phyloP scores from a whole-genome alignment of 1,140 invertebrate species.

The Dolichoris vasculosae region DNA sequence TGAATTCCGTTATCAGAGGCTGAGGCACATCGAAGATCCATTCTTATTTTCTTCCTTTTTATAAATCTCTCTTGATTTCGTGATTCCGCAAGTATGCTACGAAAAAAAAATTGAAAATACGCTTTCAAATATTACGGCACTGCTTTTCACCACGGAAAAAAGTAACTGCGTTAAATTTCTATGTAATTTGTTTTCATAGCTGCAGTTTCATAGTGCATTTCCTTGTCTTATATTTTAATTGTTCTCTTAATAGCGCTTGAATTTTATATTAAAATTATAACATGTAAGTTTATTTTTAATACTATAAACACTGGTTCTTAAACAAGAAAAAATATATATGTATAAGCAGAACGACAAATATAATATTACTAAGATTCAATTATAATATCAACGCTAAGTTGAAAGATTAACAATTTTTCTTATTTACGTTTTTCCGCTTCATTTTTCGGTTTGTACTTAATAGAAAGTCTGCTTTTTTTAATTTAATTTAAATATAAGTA shows the following conservation, averaged over 20 bases:
- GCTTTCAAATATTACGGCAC: background rate
- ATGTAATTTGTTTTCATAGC: background rate
- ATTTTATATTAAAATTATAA: background rate
- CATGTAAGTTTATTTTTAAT: background rate
- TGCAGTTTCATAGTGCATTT: background rate
- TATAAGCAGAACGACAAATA: background rate
- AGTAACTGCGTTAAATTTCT: background rate
- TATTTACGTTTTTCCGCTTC: no score
- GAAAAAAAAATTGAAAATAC: background rate
- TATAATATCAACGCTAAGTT: background rate
- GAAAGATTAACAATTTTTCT: background rate
- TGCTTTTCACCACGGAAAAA: background rate
- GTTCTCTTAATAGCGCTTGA: background rate
- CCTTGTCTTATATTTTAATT: slow-evolving; percentile 12
- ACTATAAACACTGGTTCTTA: background rate
- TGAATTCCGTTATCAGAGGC: slow-evolving; percentile 31
- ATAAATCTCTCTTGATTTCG: background rate
- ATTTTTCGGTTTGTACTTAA: background rate
- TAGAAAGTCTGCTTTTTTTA: background rate
- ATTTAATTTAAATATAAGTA: background rate
- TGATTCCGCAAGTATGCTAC: background rate
- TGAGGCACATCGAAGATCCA: background rate
- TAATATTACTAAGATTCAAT: background rate
- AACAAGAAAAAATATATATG: no score
- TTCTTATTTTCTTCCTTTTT: background rate